Conservation (phyloP, 1,140 invertebrate genomes). For the Drosophila nikananu region DNA sequence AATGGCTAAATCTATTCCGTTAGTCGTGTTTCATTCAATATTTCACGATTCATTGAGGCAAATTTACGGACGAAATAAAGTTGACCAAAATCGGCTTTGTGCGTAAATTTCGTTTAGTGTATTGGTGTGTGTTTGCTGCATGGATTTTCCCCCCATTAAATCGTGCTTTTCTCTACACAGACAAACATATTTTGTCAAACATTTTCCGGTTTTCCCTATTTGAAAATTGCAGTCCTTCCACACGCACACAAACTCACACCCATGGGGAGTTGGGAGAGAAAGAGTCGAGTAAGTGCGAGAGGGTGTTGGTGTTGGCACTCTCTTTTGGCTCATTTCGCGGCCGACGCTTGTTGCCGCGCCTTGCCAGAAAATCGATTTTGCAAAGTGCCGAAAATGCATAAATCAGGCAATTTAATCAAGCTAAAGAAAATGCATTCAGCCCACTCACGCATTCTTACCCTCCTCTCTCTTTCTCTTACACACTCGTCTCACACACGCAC, state of each 20-base stretch:
- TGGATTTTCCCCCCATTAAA: slow-evolving; percentile 48
- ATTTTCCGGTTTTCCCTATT: slow-evolving; percentile 81
- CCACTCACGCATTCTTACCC: slow-evolving; percentile 42
- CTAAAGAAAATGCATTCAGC: slow-evolving; percentile 40
- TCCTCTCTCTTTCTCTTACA: slow-evolving; percentile 11
- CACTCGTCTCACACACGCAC: slow-evolving; percentile 26
- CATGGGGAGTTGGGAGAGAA: slow-evolving; percentile 32
- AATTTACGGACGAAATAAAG: slow-evolving; percentile 35
- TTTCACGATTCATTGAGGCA: slow-evolving; percentile 64
- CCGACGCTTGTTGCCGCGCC: slow-evolving; percentile 79
- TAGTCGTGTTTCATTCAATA: slow-evolving; percentile 66
- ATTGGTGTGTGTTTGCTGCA: slow-evolving; percentile 27
- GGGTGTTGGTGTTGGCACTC: slow-evolving; percentile 47
- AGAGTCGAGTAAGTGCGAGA: slow-evolving; percentile 41
- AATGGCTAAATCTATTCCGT: slow-evolving; percentile 15
- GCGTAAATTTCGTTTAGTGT: slow-evolving; percentile 24
- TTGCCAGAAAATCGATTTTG: slow-evolving; percentile 81
- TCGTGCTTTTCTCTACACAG: slow-evolving; percentile 57
- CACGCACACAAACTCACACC: slow-evolving; percentile 42
- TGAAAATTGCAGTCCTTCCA: slow-evolving; percentile 73
- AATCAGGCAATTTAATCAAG: slow-evolving; percentile 67
- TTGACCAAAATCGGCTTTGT: slow-evolving; percentile 49
- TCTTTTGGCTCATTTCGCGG: slow-evolving; percentile 50
- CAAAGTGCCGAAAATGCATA: slow-evolving; percentile 71
- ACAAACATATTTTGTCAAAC: slow-evolving; percentile 73